Percentiles rank a stretch among this genome's conserved stretches.
These are phyloP conservation scores for Eurytoma adleriae DNA, from an alignment of 2,888 invertebrate genomes.

Conservation along the genomic window DNA sequence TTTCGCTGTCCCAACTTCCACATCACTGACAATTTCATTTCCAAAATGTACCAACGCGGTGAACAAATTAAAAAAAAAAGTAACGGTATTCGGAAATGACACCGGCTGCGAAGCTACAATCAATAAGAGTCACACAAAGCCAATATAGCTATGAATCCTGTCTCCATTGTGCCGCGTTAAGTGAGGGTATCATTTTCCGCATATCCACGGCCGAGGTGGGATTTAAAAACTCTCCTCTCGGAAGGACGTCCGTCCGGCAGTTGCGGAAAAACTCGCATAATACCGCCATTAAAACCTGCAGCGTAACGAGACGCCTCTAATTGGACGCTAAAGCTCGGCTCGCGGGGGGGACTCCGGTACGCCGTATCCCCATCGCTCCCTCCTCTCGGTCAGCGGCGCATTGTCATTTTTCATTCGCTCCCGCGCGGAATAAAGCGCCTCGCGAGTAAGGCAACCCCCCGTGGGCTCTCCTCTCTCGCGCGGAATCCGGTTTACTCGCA, in stretches of 20 bases:
- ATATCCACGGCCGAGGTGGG: neutral
- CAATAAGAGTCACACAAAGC: too few species aligned
- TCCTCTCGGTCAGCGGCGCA: neutral
- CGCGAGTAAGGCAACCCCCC: neutral
- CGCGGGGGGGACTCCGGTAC: neutral
- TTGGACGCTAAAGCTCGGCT: constrained; percentile 47
- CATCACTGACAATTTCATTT: too few species aligned
- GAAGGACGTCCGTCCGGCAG: neutral
- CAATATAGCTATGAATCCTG: too few species aligned
- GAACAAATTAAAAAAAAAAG: too few species aligned
- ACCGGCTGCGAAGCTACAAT: too few species aligned
- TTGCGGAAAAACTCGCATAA: constrained; percentile 20
- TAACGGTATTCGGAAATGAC: too few species aligned
- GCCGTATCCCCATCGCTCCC: neutral
- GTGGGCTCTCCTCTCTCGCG: neutral
- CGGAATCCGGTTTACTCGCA: constrained; percentile 34
- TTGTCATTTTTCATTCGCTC: constrained; percentile 37
- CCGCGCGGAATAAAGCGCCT: constrained; percentile 8
- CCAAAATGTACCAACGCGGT: too few species aligned
- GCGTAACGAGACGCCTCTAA: constrained; percentile 47
- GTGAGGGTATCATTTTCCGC: neutral
- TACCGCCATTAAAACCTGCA: constrained; percentile 48
- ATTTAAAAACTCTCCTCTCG: neutral
- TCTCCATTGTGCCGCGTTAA: too few species aligned
- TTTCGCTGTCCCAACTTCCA: too few species aligned